Evolutionary conservation across 2,888 invertebrate species (phyloP), one percentile per base, ranked within the genome.

Genomic region (Tridacna gigas): DNA sequence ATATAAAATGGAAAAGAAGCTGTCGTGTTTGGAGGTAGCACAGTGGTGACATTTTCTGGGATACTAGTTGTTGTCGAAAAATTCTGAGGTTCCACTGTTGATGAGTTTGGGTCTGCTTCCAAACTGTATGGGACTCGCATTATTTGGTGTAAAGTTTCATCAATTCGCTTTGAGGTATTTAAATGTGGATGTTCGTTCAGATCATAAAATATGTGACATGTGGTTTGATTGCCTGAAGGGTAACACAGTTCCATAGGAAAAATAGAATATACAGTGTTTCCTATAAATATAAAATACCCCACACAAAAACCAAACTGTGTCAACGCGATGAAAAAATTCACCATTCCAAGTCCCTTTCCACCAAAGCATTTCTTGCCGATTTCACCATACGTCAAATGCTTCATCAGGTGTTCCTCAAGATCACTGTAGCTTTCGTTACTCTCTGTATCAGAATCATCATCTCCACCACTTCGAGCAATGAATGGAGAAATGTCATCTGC

Each of bases 241-340:
- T 77, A 66, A 84, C 91, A 91, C n/a, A 84, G 76, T 28, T 86
- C 60, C 37, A 82, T 69, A 13, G 94, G 94, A 86, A 94, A 93
- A 56, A 94, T 76, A 1, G 90, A 84, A 65, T 86, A 81, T 15
- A 94, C 77, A 0, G 94, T 93, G 79, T 94, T 94, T 11, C 94
- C 94, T 20, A 94, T 89, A 74, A 94, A 94, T 37, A 94, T 94
- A 82, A 91, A 94, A 84, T 94, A 94, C 15, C 84, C 88, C 0
- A 94, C 89, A 86, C 92, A 92, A 66, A 93, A 94, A 9, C 92
- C 92, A 87, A 92, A 94, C 89, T 94, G 94, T 5, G 94, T 94
- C 60, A 94, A 80, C 25, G 92, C 88, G 9, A 94, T 89, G 71
- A 91, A 91, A 20, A 91, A 79, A 74, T 94, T 93, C 5, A 94